These are phyloP conservation scores for Colossoma macropomum DNA, from an alignment of 2,113 vertebrate species.

Conservation along the genomic window DNA sequence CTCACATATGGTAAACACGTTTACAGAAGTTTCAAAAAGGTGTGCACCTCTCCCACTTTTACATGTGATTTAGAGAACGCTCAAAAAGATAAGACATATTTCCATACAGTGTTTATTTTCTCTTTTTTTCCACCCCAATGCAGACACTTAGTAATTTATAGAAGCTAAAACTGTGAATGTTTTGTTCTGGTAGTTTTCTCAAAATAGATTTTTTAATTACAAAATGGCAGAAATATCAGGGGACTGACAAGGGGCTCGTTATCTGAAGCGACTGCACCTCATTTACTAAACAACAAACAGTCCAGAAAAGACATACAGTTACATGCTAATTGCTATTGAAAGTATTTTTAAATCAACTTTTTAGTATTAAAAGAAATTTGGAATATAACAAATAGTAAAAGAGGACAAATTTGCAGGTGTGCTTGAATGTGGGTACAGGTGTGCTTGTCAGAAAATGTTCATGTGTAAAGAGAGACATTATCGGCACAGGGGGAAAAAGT, in stretches of 20 bases:
- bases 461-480: not conserved
- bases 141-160: not conserved
- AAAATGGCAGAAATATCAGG: not conserved
- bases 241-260: not conserved
- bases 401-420: not conserved
- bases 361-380: not conserved
- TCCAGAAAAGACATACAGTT: too few relatives aligned
- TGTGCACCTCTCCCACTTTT: slow-evolving; percentile 14
- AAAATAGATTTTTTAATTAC: not conserved
- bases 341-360: too few relatives aligned
- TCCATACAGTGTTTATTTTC: not conserved
- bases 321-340: too few relatives aligned
- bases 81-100: not conserved
- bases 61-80: slow-evolving; percentile 6
- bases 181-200: not conserved
- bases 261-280: not conserved
- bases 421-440: not conserved
- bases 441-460: not conserved
- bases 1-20: not conserved
- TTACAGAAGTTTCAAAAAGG: slow-evolving; percentile 27
- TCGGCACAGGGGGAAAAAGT: not conserved
- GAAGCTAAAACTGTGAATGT: too few relatives aligned
- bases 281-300: not conserved
- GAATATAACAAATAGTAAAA: not conserved
- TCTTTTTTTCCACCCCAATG: not conserved